Base-by-base conservation (phyloP, 2,888 invertebrate species). In the Lydus trimaculatus region DNA sequence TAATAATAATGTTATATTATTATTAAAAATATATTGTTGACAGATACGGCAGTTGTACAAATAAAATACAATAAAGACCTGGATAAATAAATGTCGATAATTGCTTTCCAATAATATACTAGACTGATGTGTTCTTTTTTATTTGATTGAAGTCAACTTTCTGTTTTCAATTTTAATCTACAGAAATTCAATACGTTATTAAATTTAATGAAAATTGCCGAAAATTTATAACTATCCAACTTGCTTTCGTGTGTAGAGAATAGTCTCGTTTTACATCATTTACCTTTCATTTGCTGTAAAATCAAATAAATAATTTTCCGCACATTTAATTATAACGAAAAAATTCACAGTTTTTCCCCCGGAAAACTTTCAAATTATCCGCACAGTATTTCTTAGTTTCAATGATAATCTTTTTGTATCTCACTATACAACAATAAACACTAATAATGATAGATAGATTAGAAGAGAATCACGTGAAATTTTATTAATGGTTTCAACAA, bases 401-500 rank as follows among this genome's bases (percentile, higher is more conserved):
- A 43, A 56, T 43, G 58, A 25, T 60, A n/a, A 58, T 43, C 58
- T 58, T 66, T 20, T 59, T 63, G 13, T 43, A 43, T 17, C 13
- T 39, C 48, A 48, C 48, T 20, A 48, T 48, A 48, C 48, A 48
- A 20, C 48, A 36, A n/a, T n/a, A n/a, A n/a, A 4, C 20, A 48
- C 48, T 11, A 48, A 48, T 1, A 20, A 0, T 11, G 23, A 9
- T 6, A 17, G 6, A 7, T 13, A n/a, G 1, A 7, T 17, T 13
- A n/a, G 1, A 7, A 7, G 39, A 72, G 17, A 70, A 61, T 61
- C 75, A 73, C 74, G 73, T 74, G 73, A 0, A 43, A 43, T n/a
- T 43, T 43, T 43, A 2, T 33, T 33, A 72, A 75, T 78, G 77
- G 61, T 75, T 74, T 78, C 74, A 75, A 3, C 15, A 36, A 36